These are phyloP conservation scores for Pegea sp. DNA, from an alignment of 23 tunicate genomes.

Conservation along the genomic window DNA sequence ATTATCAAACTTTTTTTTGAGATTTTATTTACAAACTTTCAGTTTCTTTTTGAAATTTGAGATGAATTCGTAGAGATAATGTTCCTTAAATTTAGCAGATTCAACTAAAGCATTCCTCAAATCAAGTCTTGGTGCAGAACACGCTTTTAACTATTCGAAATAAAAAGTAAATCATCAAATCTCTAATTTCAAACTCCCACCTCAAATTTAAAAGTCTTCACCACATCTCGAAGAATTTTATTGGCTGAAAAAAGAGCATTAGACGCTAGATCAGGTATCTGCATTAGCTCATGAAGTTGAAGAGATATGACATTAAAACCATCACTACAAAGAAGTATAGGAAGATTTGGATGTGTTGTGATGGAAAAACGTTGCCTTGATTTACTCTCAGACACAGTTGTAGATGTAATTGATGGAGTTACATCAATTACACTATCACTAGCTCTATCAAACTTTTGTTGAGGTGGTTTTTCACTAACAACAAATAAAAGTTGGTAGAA, in stretches of 20 bases:
- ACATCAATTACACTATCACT: too few species aligned
- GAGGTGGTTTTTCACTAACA: not conserved
- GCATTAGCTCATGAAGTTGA: constrained; percentile 15
- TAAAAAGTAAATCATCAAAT: too few species aligned
- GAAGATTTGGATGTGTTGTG: constrained; percentile 52
- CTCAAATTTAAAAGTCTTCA: constrained; percentile 16
- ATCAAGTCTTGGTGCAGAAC: constrained; percentile 8
- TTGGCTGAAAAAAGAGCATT: constrained; percentile 25
- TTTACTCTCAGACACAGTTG: constrained; percentile 15
- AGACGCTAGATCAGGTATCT: constrained; percentile 21
- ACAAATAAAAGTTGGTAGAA: not conserved
- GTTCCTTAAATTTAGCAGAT: constrained; percentile 31
- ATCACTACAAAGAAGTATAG: constrained; percentile 55
- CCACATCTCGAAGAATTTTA: constrained; percentile 6
- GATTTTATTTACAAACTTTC: too few species aligned
- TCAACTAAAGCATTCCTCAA: constrained; percentile 8
- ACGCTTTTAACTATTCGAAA: constrained; percentile 2
- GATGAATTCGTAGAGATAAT: constrained; percentile 3
- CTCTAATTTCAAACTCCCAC: constrained; percentile 22
- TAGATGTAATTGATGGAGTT: constrained; percentile 39
- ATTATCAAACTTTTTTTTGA: too few species aligned
- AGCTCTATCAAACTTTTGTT: too few species aligned
- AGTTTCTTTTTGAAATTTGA: not conserved
- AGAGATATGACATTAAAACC: constrained; percentile 47
- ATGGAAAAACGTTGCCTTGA: constrained; percentile 37